A percentile compares a stretch with the other conserved stretches of the same genome.
Evolutionary conservation across 2,888 invertebrate species (phyloP).

Genomic region (Clostera curtula): DNA sequence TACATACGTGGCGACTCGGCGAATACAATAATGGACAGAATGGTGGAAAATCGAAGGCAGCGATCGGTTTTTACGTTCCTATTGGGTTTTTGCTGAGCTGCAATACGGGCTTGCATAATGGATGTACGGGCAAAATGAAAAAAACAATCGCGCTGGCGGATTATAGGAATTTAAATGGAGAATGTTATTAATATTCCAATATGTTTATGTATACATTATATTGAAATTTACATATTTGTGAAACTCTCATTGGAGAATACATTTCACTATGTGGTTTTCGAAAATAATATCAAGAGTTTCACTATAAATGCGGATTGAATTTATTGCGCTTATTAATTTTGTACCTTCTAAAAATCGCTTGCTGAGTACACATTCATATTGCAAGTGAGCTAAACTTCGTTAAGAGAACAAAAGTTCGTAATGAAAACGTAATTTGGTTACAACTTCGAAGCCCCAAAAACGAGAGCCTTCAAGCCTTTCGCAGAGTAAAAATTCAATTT

Average conservation of each 20-base stretch:
- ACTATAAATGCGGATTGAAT: no score
- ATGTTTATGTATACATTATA: conserved; percentile 29
- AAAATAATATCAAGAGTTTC: no score
- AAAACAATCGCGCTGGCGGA: conserved; percentile 26
- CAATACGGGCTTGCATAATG: conserved; percentile 46
- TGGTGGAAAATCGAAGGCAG: conserved; percentile 64
- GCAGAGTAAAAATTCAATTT: conserved; percentile 39
- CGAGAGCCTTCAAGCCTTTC: conserved; percentile 32
- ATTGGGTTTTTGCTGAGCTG: conserved; percentile 43
- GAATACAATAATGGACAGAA: conserved; percentile 64
- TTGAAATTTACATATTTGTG: background rate
- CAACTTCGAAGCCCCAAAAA: conserved; percentile 31
- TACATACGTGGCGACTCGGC: conserved; percentile 61
- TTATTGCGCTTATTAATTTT: no score
- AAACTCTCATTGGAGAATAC: no score
- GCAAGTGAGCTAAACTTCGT: conserved; percentile 21
- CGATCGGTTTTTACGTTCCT: conserved; percentile 61
- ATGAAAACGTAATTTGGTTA: conserved; percentile 36
- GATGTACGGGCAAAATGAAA: conserved; percentile 20
- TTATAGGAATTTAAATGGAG: no score
- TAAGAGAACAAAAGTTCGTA: conserved; percentile 23
- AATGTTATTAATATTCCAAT: no score
- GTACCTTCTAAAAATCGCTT: conserved; percentile 6
- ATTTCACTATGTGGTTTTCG: no score
- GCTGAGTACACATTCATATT: conserved; percentile 14